Evolutionary conservation across 2,888 invertebrate genomes (phyloP), one percentile per base, ranked within the genome.

Genomic region (Andrena chrysosceles): DNA sequence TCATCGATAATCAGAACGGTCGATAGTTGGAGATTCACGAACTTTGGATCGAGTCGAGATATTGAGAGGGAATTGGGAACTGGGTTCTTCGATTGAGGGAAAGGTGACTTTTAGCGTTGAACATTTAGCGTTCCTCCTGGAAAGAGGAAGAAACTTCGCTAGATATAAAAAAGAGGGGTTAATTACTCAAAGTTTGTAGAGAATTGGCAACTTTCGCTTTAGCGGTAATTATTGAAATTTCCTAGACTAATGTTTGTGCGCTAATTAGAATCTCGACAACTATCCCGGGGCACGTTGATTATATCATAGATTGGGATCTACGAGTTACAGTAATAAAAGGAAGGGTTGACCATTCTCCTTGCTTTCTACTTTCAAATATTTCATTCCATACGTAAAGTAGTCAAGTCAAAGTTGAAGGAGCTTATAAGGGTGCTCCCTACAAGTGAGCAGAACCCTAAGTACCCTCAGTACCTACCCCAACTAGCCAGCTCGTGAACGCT

Each of bases 1-100:
- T 60, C 52, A n/a, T 48, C 52, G 64, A 74, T 48, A 26, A 74
- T 49, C 68, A 20, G 48, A 48, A 29, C 16, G 29, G 52, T 16
- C 74, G 35, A 33, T 67, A 62, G 42, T 42, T 42, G 42, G 13
- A 5, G 42, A 42, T 42, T 42, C 42, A 16, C 16, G 42, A 42
- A 16, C 0, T 6, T 5, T 20, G 8, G 26, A 2, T 13, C 20
- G 31, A 13, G 33, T 0, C 6, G 29, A 23, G 20, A 16, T 33
- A 20, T n/a, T 20, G 20, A 7, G n/a, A 62, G 16, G 59, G 26
- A 59, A 26, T 29, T 26, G 10, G 16, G 2, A 29, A 2, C 13
- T 13, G 42, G 42, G 42, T 42, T 42, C 13, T 3, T 42, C 13
- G 42, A 42, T 0, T 0, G 8, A 10, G 6, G 59, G 16, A 42